A percentile compares a stretch with the other conserved stretches of the same genome.
Conservation (phyloP, 2,888 invertebrate species). For the Drosophila gaucha region DNA sequence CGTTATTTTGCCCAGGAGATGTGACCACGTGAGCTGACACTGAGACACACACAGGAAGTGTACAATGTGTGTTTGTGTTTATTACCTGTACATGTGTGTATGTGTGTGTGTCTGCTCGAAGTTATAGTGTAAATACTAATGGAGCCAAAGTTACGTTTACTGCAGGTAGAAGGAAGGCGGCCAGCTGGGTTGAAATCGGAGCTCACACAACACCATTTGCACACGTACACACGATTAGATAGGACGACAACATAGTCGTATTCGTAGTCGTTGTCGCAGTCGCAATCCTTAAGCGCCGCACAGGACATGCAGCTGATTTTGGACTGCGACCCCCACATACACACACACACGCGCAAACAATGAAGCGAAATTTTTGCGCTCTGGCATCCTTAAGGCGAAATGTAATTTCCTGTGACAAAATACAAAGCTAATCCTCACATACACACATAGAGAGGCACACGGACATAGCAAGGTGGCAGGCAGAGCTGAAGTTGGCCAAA, state of each 20-base stretch:
- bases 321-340: constrained; percentile 10
- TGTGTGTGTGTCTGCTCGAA: constrained; percentile 33
- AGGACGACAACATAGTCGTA: constrained; percentile 43
- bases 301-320: constrained; percentile 63
- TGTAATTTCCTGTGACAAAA: constrained; percentile 82
- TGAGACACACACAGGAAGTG: constrained; percentile 22
- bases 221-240: constrained; percentile 77
- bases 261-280: constrained; percentile 20
- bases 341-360: constrained; percentile 54
- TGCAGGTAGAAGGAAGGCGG: constrained; percentile 31
- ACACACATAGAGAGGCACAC: constrained; percentile 31
- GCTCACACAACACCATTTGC: constrained; percentile 52
- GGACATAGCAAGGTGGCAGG: constrained; percentile 36
- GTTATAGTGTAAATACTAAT: constrained; percentile 71
- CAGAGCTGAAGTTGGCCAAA: constrained; percentile 61
- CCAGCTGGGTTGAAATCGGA: constrained; percentile 18
- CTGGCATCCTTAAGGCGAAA: constrained; percentile 74
- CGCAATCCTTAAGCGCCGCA: constrained; percentile 52
- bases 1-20: constrained; percentile 45
- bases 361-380: constrained; percentile 76
- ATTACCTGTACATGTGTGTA: constrained; percentile 12
- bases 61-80: constrained; percentile 18
- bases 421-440: constrained; percentile 78
- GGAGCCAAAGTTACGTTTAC: constrained; percentile 53
- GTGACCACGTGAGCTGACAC: constrained; percentile 26